phyloP scores from a whole-genome alignment of 2,888 invertebrate genomes.

The Drosophila robusta region DNA sequence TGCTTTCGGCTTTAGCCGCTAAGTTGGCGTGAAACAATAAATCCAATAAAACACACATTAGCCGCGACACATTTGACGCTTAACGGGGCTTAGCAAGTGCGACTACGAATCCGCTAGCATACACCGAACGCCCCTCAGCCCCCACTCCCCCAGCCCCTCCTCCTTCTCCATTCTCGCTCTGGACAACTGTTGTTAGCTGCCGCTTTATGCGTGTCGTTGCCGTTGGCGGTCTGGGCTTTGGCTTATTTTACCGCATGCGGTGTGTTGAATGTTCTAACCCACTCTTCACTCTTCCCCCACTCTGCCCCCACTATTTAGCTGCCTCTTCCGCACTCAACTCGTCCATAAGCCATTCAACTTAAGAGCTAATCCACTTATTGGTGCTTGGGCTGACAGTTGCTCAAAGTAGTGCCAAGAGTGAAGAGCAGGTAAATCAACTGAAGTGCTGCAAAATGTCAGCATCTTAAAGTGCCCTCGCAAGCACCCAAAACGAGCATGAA shows the following conservation, averaged over 20 bases:
- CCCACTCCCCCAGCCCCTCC: too few species aligned
- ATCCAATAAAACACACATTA: conserved; percentile 73
- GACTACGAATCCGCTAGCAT: conserved; percentile 29
- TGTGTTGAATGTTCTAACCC: conserved; percentile 34
- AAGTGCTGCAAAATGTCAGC: conserved; percentile 33
- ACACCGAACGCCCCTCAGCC: not conserved
- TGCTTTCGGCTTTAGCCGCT: conserved; percentile 40
- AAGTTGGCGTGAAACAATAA: conserved; percentile 66
- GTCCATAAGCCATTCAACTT: conserved; percentile 58
- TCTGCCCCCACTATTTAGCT: not conserved
- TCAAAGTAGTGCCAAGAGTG: conserved; percentile 53
- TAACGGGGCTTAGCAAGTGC: conserved; percentile 63
- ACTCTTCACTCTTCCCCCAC: not conserved
- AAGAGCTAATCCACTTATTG: conserved; percentile 74
- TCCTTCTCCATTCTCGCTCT: not conserved
- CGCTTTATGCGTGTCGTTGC: conserved; percentile 34
- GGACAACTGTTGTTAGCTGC: conserved; percentile 39
- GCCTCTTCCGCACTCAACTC: conserved; percentile 4
- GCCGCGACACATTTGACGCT: conserved; percentile 71
- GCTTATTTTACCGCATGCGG: conserved; percentile 65
- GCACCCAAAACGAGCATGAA: too few species aligned
- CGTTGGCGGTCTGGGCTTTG: conserved; percentile 37
- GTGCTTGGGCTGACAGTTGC: conserved; percentile 46
- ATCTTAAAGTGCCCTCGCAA: conserved; percentile 36
- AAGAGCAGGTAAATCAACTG: conserved; percentile 43